Evolutionary conservation across 2,113 vertebrate genomes (phyloP), one percentile per base, ranked within the genome.

Genomic region (Budorcas taxicolor): DNA sequence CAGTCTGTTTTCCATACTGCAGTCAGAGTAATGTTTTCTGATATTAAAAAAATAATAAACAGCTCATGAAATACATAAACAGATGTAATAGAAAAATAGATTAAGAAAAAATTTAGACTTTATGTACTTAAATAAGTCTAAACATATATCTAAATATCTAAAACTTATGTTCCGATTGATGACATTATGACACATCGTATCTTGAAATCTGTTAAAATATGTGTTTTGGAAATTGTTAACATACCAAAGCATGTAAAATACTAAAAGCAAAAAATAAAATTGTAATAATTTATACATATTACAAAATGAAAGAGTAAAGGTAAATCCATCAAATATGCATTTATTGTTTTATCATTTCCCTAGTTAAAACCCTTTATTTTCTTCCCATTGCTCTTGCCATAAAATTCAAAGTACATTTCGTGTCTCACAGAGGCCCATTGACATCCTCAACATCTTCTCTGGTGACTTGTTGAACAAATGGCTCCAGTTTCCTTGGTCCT

Each of bases 121-220:
- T 67, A 10, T 87, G 52, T 55, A 31, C 64, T 33, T 81, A 53
- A 3, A 25, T 88, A 23, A 97, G 52, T 89, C 33, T 45, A 90
- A 94, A 74, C 3, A 29, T 87, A 27, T 97, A 60, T 89, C 40
- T 43, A 90, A 90, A 62, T 31, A 50, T 47, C 29, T 80, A 33
- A 80, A 81, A 58, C 29, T 17, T 9, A 45, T 80, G 17, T 25
- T 21, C 31, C 57, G 1, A 3, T 94, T 67, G 29, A 67, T 57
- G 19, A 92, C 84, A 76, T 19, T 67, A 6, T 95, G 33, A 23
- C 27, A 52, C 40, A 47, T 40, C 3, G 5, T 23, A 29, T 90
- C 52, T n/a, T 88, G 74, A 58, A 95, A 23, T 82, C 7, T 92
- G 52, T 82, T 93, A 50, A 94, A 89, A 98, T 5, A 60, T 60